phyloP scores from a whole-genome alignment of 2,797 vertebrate genomes.

The Xenops minutus region DNA sequence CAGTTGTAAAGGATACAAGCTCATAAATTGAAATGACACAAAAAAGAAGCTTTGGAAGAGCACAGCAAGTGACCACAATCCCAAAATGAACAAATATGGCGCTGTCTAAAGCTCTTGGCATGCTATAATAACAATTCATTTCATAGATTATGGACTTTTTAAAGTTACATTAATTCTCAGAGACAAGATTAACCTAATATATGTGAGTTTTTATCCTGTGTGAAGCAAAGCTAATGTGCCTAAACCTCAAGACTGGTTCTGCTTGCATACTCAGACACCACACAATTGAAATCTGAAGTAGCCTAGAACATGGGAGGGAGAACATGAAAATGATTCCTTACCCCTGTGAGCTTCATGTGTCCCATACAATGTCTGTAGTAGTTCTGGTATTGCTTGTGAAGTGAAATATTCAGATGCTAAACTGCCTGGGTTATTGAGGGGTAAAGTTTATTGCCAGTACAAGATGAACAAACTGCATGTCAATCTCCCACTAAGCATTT shows the following conservation, averaged over 20 bases:
- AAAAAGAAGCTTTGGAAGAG: background rate
- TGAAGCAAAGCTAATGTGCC: background rate
- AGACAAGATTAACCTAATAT: background rate
- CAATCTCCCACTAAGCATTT: background rate
- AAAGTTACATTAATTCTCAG: background rate
- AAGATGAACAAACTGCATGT: background rate
- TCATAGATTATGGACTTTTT: background rate
- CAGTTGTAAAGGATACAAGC: background rate
- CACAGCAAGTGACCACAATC: background rate
- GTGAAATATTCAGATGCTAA: background rate
- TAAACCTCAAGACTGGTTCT: background rate
- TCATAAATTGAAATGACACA: background rate
- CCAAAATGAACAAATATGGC: background rate
- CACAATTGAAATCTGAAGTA: background rate
- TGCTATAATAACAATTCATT: background rate
- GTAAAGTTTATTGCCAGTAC: background rate
- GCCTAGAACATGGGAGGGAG: background rate
- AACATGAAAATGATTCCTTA: background rate
- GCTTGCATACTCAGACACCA: background rate
- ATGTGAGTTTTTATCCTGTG: background rate
- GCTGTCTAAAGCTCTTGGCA: background rate
- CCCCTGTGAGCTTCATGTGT: fast-evolving
- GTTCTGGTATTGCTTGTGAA: background rate
- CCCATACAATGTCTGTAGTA: background rate
- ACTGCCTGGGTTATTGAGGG: background rate